Percentiles rank a stretch among this genome's conserved stretches.
Evolutionary conservation across 2,113 vertebrate genomes (phyloP).

Genomic region (Colius striatus): DNA sequence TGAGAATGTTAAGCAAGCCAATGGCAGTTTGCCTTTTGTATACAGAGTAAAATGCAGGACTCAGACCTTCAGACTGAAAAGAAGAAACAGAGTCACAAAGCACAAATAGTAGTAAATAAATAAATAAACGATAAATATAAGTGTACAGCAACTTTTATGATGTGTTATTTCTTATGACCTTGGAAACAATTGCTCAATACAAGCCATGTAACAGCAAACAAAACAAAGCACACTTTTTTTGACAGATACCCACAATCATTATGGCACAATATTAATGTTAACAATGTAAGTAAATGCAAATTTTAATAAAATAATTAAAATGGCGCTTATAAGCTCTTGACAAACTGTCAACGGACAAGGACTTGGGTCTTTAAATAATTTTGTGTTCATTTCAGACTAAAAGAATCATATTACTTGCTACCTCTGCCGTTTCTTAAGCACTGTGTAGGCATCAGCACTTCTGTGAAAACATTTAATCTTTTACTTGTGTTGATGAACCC

Average conservation of each 20-base stretch:
- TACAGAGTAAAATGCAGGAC: not conserved
- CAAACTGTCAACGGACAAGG: not conserved
- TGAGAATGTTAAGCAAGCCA: not conserved
- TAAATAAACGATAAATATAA: not conserved
- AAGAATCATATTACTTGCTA: not conserved
- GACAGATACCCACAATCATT: not conserved
- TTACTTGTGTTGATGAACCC: slow-evolving; percentile 6
- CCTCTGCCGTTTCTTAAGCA: not conserved
- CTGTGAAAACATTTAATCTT: slow-evolving; percentile 38
- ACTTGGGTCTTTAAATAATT: not conserved
- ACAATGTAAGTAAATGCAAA: not conserved
- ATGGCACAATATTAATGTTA: not conserved
- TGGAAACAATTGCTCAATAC: not conserved
- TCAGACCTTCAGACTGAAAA: slow-evolving; percentile 1
- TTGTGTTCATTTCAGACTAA: not conserved
- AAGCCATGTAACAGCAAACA: not conserved
- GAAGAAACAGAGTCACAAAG: not conserved
- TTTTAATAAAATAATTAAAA: not conserved
- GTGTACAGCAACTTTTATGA: not conserved
- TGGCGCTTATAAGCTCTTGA: not conserved
- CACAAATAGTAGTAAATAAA: not conserved
- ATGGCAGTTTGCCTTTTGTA: not conserved
- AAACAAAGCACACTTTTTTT: not conserved
- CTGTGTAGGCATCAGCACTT: not conserved
- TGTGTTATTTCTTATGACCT: not conserved